Evolutionary conservation across 2,797 vertebrate genomes (phyloP).

Genomic region (Lophotriccus pileatus): DNA sequence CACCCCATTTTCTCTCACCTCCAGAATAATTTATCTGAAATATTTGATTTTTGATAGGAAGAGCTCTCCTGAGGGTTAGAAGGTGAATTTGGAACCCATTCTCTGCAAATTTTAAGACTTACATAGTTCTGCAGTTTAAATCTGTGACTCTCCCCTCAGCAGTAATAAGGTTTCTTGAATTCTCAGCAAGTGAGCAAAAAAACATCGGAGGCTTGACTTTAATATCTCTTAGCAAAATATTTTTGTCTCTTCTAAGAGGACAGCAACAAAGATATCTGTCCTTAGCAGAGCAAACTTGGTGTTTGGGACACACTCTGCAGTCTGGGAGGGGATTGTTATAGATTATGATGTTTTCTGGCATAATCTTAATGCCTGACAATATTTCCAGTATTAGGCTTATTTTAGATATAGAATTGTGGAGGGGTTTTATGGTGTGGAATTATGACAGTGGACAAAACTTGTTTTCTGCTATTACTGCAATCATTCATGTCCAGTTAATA

Average conservation of each 20-base stretch:
- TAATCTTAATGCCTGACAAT: not conserved
- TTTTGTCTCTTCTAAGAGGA: not conserved
- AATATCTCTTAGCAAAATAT: slow-evolving; percentile 9
- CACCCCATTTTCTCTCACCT: not conserved
- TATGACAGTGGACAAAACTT: not conserved
- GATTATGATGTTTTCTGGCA: not conserved
- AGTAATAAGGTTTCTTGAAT: slow-evolving; percentile 9
- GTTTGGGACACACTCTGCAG: not conserved
- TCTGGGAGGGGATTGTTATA: not conserved
- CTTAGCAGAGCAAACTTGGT: not conserved
- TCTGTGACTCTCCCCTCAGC: not conserved
- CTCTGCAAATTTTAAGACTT: not conserved
- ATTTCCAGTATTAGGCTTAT: not conserved
- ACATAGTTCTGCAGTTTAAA: not conserved
- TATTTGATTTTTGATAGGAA: rapidly evolving
- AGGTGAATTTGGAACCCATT: not conserved
- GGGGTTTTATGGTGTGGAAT: rapidly evolving
- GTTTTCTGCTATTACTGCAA: not conserved
- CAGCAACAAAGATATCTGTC: not conserved
- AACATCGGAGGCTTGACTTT: not conserved
- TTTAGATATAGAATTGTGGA: not conserved
- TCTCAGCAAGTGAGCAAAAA: slow-evolving; percentile 50
- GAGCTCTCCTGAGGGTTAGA: not conserved
- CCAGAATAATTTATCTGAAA: not conserved
- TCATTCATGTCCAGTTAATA: not conserved